Conservation (phyloP, 2,888 invertebrate species). For the Acanthosepion lycidas region DNA sequence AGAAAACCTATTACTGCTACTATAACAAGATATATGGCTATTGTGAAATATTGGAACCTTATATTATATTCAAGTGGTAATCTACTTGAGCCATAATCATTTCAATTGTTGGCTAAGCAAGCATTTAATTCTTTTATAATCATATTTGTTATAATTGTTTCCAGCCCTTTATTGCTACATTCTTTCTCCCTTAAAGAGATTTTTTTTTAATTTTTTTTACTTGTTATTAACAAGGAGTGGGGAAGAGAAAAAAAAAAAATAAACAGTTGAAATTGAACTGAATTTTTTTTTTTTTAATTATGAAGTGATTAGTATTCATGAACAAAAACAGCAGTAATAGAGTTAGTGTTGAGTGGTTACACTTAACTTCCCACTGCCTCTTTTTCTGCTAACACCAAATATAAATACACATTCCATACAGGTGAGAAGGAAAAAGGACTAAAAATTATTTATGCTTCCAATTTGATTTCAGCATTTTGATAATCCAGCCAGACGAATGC, state of each 20-base stretch:
- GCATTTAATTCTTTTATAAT: neutral
- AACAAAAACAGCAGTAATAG: neutral
- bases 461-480: neutral
- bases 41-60: neutral
- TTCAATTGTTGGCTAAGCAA: constrained; percentile 15
- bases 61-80: constrained; percentile 13
- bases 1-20: no score
- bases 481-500: neutral
- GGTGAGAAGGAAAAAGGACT: neutral
- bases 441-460: neutral
- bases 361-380: neutral
- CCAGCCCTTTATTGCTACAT: neutral
- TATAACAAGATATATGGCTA: neutral
- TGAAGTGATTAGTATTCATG: neutral
- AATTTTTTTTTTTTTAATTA: neutral
- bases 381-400: neutral
- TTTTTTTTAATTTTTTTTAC: neutral
- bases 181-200: neutral
- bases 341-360: neutral
- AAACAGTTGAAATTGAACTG: neutral
- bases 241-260: neutral
- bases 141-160: neutral
- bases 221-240: neutral
- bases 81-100: constrained; percentile 15
- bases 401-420: no score